Base-by-base conservation (phyloP, 2,797 vertebrate species). In the Sebastes taczanowskii region DNA sequence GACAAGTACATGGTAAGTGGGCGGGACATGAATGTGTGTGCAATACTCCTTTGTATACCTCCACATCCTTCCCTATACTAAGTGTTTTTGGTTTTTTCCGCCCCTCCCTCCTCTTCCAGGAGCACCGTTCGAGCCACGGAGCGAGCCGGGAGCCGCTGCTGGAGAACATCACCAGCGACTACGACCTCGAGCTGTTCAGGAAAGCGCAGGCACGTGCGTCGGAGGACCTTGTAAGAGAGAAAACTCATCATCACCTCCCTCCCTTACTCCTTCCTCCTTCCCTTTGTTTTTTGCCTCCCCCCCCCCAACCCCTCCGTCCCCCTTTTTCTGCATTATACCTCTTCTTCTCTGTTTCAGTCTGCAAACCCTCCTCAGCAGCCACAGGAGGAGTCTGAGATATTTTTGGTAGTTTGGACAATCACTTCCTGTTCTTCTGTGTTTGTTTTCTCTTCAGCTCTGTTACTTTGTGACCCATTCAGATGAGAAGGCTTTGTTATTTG, bases 81-180 rank as follows among this genome's bases (percentile, higher is more conserved):
- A 59, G 11, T 52, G 6, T 30, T 2, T 30, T 2, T 56, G 32
- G 2, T 9, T 32, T 7, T 42, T 42, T 16, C 38, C 14, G 38
- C 38, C 4, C 0, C 27, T 27, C 1, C 34, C 13, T 3, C 4
- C 5, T 0, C 56, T 2, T 6, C 25, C 87, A 99, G 98, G 97
- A 99, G 56, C 97, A 98, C 92, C 95, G 96, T 6, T 97, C 98
- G 78, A 97, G 94, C 66, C 97, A 98, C 5, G 97, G 97, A 70
- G 95, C 93, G 32, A 97, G 95, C 32, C 91, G 96, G 80, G 98
- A 99, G 78, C 98, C 98, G 11, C 96, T 99, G 2, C 92, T 99
- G 89, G 98, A 99, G 92, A 99, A 99, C 95, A 97, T 99, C 95
- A 99, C 98, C 23, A 99, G 98, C 22, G 98, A 99, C 90, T 99